Conservation (phyloP, 2,113 vertebrate species). For the Macheiramphus alcinus region DNA sequence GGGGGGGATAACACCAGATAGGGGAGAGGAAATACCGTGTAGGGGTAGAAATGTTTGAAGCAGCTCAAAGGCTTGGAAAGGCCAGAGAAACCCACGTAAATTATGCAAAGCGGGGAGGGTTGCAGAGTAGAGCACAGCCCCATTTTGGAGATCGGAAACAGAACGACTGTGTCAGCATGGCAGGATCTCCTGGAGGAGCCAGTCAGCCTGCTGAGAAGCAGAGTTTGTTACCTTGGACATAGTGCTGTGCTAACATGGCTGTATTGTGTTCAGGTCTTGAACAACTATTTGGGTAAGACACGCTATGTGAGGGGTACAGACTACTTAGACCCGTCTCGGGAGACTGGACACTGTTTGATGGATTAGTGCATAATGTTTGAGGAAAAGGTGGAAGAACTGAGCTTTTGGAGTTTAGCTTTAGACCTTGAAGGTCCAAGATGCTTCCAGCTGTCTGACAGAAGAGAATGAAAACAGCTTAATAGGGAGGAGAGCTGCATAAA, state of each 20-base stretch:
- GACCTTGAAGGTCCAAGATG: background rate
- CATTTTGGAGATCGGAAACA: fast-evolving
- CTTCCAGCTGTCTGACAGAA: background rate
- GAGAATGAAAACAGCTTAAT: background rate
- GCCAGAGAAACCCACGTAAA: background rate
- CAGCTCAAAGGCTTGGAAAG: background rate
- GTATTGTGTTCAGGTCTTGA: background rate
- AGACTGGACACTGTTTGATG: background rate
- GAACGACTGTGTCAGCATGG: background rate
- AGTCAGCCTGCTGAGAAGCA: background rate
- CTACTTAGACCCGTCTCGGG: background rate
- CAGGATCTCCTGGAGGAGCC: background rate
- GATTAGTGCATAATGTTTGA: background rate
- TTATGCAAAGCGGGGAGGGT: background rate
- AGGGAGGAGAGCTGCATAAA: background rate
- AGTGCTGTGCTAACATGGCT: background rate
- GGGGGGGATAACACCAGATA: background rate
- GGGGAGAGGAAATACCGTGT: background rate
- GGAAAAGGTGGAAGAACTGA: background rate
- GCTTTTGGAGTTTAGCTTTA: background rate
- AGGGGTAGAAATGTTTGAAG: background rate
- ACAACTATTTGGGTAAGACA: background rate
- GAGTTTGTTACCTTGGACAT: background rate
- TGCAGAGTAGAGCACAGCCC: background rate
- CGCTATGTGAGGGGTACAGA: background rate